Percentiles rank a stretch among this genome's conserved stretches.
Conservation (phyloP, 2,113 vertebrate species). For the Bos javanicus region DNA sequence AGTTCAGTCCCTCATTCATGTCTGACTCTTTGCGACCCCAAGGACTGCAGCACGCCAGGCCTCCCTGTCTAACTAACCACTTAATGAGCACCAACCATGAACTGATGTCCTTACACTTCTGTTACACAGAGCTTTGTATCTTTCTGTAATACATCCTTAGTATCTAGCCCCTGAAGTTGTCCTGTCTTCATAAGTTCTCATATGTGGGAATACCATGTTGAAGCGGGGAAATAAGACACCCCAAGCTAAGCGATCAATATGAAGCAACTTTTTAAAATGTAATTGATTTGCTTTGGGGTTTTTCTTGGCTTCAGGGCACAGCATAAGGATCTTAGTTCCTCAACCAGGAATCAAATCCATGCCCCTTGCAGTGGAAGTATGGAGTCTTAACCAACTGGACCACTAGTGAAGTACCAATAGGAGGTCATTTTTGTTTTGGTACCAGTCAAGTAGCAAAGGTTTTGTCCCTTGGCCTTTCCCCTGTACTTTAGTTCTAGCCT, state of each 20-base stretch:
- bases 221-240: not conserved
- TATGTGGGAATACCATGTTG: not conserved
- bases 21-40: not conserved
- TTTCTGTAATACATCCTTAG: not conserved
- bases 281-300: not conserved
- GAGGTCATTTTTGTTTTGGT: not conserved
- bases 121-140: not conserved
- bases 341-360: not conserved
- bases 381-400: not conserved
- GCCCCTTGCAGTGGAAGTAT: not conserved
- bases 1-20: not conserved
- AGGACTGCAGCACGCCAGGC: not conserved
- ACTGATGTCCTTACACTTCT: not conserved
- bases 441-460: not conserved
- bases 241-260: not conserved
- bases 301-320: not conserved
- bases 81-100: not conserved
- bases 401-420: not conserved
- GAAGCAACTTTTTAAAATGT: not conserved
- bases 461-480: not conserved
- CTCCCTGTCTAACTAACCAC: not conserved
- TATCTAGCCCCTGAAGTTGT: not conserved
- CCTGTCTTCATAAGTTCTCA: not conserved
- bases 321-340: not conserved
- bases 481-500: not conserved